These are phyloP conservation scores for Platysteira castanea DNA, from an alignment of 2,113 vertebrate genomes.

Conservation along the genomic window DNA sequence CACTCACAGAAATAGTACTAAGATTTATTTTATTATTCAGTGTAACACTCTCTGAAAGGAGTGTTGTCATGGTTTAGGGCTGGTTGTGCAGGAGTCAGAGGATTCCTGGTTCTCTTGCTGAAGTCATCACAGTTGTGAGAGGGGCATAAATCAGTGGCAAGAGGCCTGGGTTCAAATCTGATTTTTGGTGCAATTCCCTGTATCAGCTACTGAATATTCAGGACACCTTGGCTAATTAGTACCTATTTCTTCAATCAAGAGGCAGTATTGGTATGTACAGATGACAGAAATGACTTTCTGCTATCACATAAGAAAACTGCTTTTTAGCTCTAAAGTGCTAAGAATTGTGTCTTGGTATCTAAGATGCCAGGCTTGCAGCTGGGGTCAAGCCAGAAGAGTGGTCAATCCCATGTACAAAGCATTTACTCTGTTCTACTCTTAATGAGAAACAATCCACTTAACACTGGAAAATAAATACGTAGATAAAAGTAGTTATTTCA, in stretches of 20 bases:
- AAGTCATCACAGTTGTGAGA: neutral
- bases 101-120: neutral
- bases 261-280: neutral
- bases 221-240: neutral
- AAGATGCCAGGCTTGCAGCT: neutral
- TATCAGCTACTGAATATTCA: neutral
- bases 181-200: neutral
- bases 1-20: neutral
- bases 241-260: neutral
- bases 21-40: neutral
- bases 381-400: neutral
- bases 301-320: neutral
- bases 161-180: neutral
- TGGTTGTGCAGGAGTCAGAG: neutral
- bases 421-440: neutral
- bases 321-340: neutral
- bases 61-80: neutral
- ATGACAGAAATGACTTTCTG: neutral
- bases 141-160: neutral
- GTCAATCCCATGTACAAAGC: neutral
- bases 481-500: conserved; percentile 18
- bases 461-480: neutral
- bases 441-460: neutral
- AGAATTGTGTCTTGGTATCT: neutral
- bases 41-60: neutral